These are phyloP conservation scores for Lasaia peninsularis DNA, from an alignment of 1,140 invertebrate species.

Conservation along the genomic window DNA sequence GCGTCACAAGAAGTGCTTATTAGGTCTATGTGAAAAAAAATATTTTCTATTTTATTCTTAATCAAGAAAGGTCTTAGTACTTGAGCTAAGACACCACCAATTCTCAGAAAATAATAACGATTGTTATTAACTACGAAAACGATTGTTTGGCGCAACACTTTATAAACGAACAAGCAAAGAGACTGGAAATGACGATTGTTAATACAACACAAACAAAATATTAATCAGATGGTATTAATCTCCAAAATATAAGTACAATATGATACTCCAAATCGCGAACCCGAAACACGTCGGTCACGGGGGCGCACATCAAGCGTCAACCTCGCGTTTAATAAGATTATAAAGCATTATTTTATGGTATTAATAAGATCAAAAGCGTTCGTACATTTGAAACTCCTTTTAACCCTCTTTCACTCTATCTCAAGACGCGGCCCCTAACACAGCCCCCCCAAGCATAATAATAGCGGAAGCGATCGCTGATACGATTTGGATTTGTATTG, in stretches of 20 bases:
- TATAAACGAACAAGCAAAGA: too few species aligned
- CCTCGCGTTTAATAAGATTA: constrained; percentile 83
- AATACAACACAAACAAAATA: too few species aligned
- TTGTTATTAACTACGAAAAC: too few species aligned
- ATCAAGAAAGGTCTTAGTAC: too few species aligned
- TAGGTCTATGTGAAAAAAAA: too few species aligned
- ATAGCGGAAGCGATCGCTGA: constrained; percentile 77
- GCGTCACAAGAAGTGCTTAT: too few species aligned
- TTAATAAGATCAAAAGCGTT: constrained; percentile 52
- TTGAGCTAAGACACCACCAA: too few species aligned
- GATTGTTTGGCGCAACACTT: too few species aligned
- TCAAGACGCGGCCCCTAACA: constrained; percentile 37
- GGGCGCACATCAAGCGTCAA: constrained; percentile 72
- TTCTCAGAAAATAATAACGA: too few species aligned
- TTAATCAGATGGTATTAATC: neutral
- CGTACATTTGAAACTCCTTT: constrained; percentile 63
- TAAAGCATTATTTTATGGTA: constrained; percentile 80
- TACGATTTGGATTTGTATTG: constrained; percentile 2
- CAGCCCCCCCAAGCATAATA: constrained; percentile 64
- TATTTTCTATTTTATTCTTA: too few species aligned
- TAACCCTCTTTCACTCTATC: constrained; percentile 36
- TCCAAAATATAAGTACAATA: constrained; percentile 8
- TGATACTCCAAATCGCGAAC: constrained; percentile 78
- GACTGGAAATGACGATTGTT: too few species aligned
- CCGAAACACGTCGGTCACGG: constrained; percentile 54